A percentile compares a stretch with the other conserved stretches of the same genome.
Evolutionary conservation across 2,113 vertebrate genomes (phyloP).

Genomic region (Cichladusa arquata): DNA sequence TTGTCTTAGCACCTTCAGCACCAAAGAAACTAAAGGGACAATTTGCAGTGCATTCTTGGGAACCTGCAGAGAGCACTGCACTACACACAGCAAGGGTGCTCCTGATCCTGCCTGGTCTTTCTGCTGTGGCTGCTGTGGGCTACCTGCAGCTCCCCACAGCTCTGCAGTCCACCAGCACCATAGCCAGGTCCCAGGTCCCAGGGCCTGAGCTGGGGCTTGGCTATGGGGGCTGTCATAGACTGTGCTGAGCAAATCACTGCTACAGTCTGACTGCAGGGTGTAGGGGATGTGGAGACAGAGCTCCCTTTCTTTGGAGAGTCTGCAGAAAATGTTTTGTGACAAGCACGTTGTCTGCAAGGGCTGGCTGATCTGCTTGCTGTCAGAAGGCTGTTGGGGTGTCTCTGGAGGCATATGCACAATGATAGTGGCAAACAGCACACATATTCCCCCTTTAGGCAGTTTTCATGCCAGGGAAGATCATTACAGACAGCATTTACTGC

Average conservation of each 20-base stretch:
- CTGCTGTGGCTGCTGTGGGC: not conserved
- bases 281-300: too few relatives aligned
- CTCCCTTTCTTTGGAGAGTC: not conserved
- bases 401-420: not conserved
- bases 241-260: not conserved
- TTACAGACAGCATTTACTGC: not conserved
- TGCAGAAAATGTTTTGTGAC: not conserved
- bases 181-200: rapidly evolving
- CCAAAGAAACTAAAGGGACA: not conserved
- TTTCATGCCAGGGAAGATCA: not conserved
- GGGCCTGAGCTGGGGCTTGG: not conserved
- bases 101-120: not conserved
- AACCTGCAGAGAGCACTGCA: not conserved
- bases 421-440: not conserved
- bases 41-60: too few relatives aligned
- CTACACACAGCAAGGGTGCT: rapidly evolving
- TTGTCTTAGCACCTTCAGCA: not conserved
- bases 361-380: not conserved
- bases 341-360: not conserved
- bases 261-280: rapidly evolving
- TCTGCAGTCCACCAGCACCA: not conserved
- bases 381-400: not conserved
- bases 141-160: not conserved
- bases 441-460: not conserved
- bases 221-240: not conserved